These are phyloP conservation scores for Nyctalus aviator DNA, from an alignment of 2,797 vertebrate species.

Conservation along the genomic window DNA sequence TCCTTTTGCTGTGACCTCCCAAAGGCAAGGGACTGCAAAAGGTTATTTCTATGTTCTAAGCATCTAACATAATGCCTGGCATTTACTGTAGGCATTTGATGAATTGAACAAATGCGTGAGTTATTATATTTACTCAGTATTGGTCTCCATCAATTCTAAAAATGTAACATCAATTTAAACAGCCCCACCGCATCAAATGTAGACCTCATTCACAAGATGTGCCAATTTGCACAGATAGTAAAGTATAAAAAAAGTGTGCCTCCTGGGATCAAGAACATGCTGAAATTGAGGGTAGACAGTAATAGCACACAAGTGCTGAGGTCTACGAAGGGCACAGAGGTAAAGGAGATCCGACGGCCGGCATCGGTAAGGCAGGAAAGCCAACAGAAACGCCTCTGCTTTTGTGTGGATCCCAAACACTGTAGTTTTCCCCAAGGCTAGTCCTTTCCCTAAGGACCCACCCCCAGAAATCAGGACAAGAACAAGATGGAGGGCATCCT, in stretches of 20 bases:
- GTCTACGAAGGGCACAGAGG: neutral
- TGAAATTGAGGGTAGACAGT: conserved; percentile 14
- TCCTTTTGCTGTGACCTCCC: neutral
- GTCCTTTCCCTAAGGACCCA: neutral
- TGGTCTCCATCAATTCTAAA: conserved; percentile 51
- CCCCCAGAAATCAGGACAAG: neutral
- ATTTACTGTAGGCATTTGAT: conserved; percentile 18
- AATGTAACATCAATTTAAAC: conserved; percentile 54
- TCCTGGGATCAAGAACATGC: conserved; percentile 51
- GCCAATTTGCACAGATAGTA: conserved; percentile 23
- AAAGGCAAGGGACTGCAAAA: neutral
- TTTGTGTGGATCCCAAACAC: neutral
- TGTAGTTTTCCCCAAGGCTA: neutral
- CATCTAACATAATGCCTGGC: neutral
- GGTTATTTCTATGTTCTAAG: conserved; percentile 24
- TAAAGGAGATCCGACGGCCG: neutral
- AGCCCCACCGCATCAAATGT: conserved; percentile 8
- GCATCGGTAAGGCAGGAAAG: neutral
- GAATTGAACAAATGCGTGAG: neutral
- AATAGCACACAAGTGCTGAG: neutral
- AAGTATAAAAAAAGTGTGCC: neutral
- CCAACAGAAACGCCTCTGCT: neutral
- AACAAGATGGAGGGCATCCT: neutral
- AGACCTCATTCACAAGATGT: conserved; percentile 48
- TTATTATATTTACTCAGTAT: conserved; percentile 34